Base-by-base conservation (phyloP, 2,113 vertebrate genomes). In the Toxotes chatareus region DNA sequence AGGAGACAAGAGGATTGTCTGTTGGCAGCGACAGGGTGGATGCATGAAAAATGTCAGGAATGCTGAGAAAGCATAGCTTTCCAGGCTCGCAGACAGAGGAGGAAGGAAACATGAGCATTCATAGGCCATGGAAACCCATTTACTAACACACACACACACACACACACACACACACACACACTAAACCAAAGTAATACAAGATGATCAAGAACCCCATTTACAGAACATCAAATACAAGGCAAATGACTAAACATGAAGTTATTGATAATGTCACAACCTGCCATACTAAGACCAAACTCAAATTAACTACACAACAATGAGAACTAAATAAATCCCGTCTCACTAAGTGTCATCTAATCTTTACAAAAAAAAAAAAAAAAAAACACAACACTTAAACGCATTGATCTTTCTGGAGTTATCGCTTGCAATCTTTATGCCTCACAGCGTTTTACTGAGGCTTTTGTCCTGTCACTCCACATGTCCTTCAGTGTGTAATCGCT, bases 11-110 rank as follows among this genome's bases (percentile, higher is more conserved):
- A 75, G 82, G 84, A 89, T 84, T 63, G 80, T 86, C 80, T 92
- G 89, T 86, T 90, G 87, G 84, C 89, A 92, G 89, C 51, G 69
- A 88, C 76, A 44, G 88, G 82, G 88, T 89, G 88, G 88, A 86
- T 73, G 83, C 71, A 73, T 76, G 84, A 94, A 94, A 91, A 93
- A 95, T 94, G 84, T 85, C 82, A 90, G 92, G 95, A 95, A 95
- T 95, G 92, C 88, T 86, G 82, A 90, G 87, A 91, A 92, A 92
- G 89, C 84, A 75, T 62, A 74, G 83, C 76, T 83, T 80, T 88
- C 76, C 86, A 75, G n/a, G 69, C 84, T 70, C 61, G 17, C 62
- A 81, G 84, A 82, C 55, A 42, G 84, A 73, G 71, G 56, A 81
- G 79, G 86, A 83, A 89, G 82, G 87, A 92, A 86, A 80, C 69